phyloP scores from a whole-genome alignment of 2,797 vertebrate genomes.

The Vipera ursinii region DNA sequence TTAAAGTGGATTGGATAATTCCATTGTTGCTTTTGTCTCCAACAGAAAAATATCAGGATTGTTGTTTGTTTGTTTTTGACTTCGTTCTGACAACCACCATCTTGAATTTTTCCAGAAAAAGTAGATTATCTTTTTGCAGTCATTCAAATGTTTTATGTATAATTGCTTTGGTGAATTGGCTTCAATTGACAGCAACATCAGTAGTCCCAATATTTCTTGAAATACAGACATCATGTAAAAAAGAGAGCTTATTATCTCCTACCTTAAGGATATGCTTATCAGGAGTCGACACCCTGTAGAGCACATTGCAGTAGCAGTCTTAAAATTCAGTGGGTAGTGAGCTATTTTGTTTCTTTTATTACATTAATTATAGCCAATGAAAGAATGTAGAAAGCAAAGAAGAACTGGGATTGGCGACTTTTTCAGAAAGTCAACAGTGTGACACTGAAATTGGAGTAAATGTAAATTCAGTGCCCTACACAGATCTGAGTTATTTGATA shows the following conservation, averaged over 20 bases:
- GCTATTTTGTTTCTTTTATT: constrained; percentile 57
- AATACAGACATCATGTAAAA: constrained; percentile 32
- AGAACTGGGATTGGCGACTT: constrained; percentile 49
- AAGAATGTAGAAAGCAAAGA: background rate
- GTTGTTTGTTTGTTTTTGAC: background rate
- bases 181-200: background rate
- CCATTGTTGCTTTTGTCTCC: background rate
- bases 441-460: constrained; percentile 64
- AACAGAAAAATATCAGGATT: constrained; percentile 6
- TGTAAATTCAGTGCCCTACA: constrained; percentile 48
- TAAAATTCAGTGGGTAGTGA: constrained; percentile 41
- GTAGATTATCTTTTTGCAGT: background rate
- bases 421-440: constrained; percentile 50
- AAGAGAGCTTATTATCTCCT: constrained; percentile 58
- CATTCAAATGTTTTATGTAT: constrained; percentile 2
- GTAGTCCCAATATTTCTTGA: background rate
- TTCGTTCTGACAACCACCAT: constrained; percentile 18
- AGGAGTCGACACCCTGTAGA: constrained; percentile 45
- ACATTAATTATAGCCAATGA: constrained; percentile 65
- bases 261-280: constrained; percentile 68
- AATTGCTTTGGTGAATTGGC: constrained; percentile 44
- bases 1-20: constrained; percentile 21
- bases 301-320: constrained; percentile 57
- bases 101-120: constrained; percentile 28
- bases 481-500: background rate